phyloP scores from a whole-genome alignment of 2,113 vertebrate genomes.

The Meriones unguiculatus region DNA sequence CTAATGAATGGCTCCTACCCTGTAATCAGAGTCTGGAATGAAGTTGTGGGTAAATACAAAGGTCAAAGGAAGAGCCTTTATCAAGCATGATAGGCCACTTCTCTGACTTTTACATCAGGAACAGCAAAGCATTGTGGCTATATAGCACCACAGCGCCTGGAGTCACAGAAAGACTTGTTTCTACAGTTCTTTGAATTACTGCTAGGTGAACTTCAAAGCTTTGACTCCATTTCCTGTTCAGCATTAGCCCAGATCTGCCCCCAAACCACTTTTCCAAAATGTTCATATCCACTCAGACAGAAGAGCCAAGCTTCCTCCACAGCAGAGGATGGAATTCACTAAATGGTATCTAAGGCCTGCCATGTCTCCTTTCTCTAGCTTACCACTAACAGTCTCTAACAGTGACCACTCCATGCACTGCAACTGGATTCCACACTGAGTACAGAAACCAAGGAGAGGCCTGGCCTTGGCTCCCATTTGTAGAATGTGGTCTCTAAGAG shows the following conservation, averaged over 20 bases:
- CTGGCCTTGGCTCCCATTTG: neutral
- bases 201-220: neutral
- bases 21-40: neutral
- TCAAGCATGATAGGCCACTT: neutral
- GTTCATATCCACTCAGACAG: neutral
- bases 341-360: neutral
- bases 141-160: too few species aligned
- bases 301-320: neutral
- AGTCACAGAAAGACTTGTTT: neutral
- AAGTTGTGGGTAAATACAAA: neutral
- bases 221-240: neutral
- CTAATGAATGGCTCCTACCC: neutral
- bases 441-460: neutral
- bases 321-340: neutral
- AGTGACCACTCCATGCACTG: too few species aligned
- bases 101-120: too few species aligned
- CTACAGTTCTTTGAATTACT: neutral
- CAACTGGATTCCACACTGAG: too few species aligned
- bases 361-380: neutral
- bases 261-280: neutral
- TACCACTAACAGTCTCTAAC: too few species aligned
- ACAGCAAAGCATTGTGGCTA: too few species aligned
- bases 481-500: neutral
- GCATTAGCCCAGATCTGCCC: neutral
- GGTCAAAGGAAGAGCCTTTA: neutral